phyloP scores from a whole-genome alignment of 2,888 invertebrate genomes.

The Zelleria hepariella region DNA sequence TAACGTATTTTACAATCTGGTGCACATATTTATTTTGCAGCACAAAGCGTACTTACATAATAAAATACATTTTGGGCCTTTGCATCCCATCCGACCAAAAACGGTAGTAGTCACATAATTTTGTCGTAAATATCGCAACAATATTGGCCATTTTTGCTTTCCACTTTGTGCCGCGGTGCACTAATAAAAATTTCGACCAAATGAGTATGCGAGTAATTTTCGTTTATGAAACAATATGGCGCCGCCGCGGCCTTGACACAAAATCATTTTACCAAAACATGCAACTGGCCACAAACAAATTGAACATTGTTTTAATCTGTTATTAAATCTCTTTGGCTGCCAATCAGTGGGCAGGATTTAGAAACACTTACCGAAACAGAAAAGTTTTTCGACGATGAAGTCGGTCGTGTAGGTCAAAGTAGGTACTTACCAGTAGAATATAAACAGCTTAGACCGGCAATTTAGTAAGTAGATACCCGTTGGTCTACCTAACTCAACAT shows the following conservation, averaged over 20 bases:
- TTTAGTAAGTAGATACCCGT: too few relatives aligned
- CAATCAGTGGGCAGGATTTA: too few relatives aligned
- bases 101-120: neutral
- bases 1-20: too few relatives aligned
- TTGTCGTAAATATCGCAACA: neutral
- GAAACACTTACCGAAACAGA: too few relatives aligned
- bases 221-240: neutral
- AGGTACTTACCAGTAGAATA: too few relatives aligned
- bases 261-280: neutral
- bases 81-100: neutral
- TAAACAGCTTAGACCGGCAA: too few relatives aligned
- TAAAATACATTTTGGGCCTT: neutral
- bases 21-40: neutral
- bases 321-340: neutral
- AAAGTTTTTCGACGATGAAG: too few relatives aligned
- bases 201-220: neutral
- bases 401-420: too few relatives aligned
- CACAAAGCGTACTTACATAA: neutral
- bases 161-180: neutral
- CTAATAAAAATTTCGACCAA: neutral
- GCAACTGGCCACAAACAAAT: neutral
- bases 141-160: neutral
- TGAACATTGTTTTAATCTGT: conserved; percentile 5
- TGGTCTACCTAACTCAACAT: too few relatives aligned
- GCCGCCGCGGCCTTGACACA: neutral